A percentile compares a stretch with the other conserved stretches of the same genome.
These are phyloP conservation scores for Macrochelys suwanniensis DNA, from an alignment of 2,797 vertebrate species.

Conservation along the genomic window DNA sequence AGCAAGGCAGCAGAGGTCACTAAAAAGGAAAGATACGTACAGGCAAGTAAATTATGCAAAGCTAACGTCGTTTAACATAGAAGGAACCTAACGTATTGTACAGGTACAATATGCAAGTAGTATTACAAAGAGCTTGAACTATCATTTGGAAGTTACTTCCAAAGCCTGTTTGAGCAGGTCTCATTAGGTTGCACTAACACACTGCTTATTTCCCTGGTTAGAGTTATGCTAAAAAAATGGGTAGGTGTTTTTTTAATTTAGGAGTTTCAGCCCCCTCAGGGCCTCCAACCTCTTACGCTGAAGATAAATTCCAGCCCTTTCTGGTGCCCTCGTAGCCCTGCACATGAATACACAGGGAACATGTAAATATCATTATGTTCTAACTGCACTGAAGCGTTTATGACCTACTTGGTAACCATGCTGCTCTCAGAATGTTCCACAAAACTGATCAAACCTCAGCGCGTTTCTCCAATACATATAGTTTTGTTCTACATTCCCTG, in stretches of 20 bases:
- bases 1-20: neutral
- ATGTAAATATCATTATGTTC: neutral
- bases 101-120: neutral
- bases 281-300: neutral
- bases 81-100: neutral
- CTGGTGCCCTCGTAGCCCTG: neutral
- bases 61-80: neutral
- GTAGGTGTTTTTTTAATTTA: neutral
- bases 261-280: neutral
- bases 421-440: constrained; percentile 10
- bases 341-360: fast-evolving
- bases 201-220: neutral
- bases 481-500: neutral
- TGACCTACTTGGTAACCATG: constrained; percentile 41
- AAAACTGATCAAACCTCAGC: neutral
- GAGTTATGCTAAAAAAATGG: neutral
- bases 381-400: constrained; percentile 6
- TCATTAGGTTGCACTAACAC: neutral
- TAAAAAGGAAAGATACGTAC: neutral
- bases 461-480: neutral
- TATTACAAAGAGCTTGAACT: neutral
- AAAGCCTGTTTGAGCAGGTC: neutral
- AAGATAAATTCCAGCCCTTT: neutral
- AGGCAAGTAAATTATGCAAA: neutral
- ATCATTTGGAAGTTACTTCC: neutral